Conservation (phyloP, 1,140 invertebrate species). For the Zophobas atratus region DNA sequence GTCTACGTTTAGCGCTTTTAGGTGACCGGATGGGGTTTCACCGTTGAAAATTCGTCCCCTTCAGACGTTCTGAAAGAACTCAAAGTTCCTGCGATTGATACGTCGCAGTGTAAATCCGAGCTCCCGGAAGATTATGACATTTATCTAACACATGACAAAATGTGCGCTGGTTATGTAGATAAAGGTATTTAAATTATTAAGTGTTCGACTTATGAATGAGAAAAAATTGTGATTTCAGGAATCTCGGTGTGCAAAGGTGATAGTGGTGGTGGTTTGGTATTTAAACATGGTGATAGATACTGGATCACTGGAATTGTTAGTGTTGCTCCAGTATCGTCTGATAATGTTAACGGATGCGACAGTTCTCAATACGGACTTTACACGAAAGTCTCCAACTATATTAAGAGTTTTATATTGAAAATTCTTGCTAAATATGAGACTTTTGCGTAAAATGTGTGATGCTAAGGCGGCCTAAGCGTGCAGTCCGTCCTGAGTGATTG, state of each 20-base stretch:
- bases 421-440: too few species aligned
- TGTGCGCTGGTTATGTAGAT: slow-evolving; percentile 24
- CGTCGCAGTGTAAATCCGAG: background rate
- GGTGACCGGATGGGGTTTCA: slow-evolving; percentile 22
- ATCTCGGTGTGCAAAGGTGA: slow-evolving; percentile 12
- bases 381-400: slow-evolving; percentile 12
- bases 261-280: slow-evolving; percentile 3
- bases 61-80: background rate
- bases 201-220: too few species aligned
- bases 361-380: slow-evolving; percentile 21
- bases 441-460: too few species aligned
- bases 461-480: too few species aligned
- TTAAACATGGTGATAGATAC: slow-evolving; percentile 1
- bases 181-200: background rate
- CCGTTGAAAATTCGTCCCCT: background rate
- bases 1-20: background rate
- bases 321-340: slow-evolving; percentile 9
- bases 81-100: slow-evolving; percentile 8
- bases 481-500: too few species aligned
- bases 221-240: background rate
- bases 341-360: background rate
- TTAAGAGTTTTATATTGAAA: slow-evolving; percentile 7
- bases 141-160: slow-evolving; percentile 22
- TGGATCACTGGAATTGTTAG: slow-evolving; percentile 41
- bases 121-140: slow-evolving; percentile 19